Conservation (phyloP, 2,797 vertebrate species). For the Sebastes cheni region DNA sequence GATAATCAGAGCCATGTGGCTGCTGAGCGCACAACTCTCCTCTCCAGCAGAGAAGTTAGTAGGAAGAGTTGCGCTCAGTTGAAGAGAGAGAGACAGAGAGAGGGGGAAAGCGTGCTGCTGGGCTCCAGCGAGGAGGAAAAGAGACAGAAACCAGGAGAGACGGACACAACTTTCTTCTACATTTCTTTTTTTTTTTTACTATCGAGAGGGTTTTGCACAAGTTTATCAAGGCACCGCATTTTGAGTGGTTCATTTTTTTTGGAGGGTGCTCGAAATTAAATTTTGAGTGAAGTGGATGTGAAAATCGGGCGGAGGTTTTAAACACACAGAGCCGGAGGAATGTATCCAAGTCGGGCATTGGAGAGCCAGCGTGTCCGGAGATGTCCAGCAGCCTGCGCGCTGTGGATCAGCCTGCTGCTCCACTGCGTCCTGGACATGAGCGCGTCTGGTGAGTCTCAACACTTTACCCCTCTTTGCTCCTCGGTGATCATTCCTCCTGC, state of each 20-base stretch:
- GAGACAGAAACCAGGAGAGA: constrained; percentile 32
- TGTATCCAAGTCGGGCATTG: constrained; percentile 77
- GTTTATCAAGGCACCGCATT: neutral
- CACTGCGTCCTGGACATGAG: constrained; percentile 60
- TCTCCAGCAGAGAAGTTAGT: constrained; percentile 31
- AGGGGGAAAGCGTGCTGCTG: constrained; percentile 51
- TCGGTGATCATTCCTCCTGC: neutral
- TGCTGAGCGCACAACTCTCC: constrained; percentile 38
- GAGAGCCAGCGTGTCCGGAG: constrained; percentile 67
- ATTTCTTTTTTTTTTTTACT: neutral
- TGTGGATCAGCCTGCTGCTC: constrained; percentile 68
- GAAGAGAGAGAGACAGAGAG: constrained; percentile 29
- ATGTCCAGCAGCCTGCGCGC: constrained; percentile 73
- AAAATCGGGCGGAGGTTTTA: constrained; percentile 46
- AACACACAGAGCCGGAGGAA: constrained; percentile 74
- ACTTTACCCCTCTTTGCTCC: neutral
- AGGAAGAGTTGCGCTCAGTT: constrained; percentile 64
- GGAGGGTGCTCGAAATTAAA: constrained; percentile 12
- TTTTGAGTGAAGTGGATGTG: constrained; percentile 77
- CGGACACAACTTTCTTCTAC: constrained; percentile 22
- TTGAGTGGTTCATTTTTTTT: neutral
- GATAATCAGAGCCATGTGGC: constrained; percentile 67
- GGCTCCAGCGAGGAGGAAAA: constrained; percentile 46
- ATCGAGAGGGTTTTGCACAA: neutral
- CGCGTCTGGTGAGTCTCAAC: constrained; percentile 76